Evolutionary conservation across 2,797 vertebrate genomes (phyloP).

Genomic region (Alcedo quadribrachys): DNA sequence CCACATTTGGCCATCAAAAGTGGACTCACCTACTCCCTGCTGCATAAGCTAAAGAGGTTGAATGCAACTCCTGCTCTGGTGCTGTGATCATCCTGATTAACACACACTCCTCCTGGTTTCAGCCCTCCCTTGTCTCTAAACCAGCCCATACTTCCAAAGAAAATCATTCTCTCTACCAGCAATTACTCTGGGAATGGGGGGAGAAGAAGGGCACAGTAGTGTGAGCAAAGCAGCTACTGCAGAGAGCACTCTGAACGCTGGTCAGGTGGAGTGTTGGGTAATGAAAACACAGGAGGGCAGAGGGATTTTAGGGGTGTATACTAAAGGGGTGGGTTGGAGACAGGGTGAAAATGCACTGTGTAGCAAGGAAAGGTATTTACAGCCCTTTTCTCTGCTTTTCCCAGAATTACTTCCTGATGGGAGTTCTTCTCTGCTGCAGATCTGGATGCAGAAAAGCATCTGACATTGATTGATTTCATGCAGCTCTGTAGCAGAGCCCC

Average conservation of each 20-base stretch:
- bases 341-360: background rate
- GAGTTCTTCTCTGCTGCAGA: background rate
- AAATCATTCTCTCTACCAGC: background rate
- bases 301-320: background rate
- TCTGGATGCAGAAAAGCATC: background rate
- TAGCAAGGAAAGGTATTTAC: background rate
- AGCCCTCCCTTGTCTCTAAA: background rate
- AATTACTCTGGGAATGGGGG: background rate
- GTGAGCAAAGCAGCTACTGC: background rate
- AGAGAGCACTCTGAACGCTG: background rate
- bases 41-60: background rate
- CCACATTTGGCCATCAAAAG: background rate
- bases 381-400: background rate
- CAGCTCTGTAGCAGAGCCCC: background rate
- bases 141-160: background rate
- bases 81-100: background rate
- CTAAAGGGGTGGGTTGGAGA: background rate
- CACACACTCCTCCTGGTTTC: background rate
- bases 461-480: background rate
- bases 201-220: background rate
- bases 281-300: background rate
- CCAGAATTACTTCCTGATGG: slow-evolving; percentile 3
- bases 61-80: background rate
- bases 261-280: background rate
- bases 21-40: background rate